Percentiles rank a stretch among this genome's conserved stretches.
These are phyloP conservation scores for Xerus rutilus DNA, from an alignment of 2,797 vertebrate species.

Conservation along the genomic window DNA sequence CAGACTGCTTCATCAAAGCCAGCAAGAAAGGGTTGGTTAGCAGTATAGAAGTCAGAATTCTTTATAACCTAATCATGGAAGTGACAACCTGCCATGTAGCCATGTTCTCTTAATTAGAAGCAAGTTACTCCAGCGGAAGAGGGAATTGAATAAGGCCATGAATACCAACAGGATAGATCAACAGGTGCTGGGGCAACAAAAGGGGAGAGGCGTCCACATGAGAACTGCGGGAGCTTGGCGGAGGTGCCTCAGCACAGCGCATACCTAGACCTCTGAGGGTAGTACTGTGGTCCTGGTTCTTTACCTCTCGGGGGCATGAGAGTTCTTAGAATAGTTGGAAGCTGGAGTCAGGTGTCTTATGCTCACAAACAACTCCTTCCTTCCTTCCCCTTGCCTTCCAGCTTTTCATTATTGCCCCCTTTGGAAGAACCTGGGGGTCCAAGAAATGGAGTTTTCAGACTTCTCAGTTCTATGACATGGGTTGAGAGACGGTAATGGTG, in stretches of 20 bases:
- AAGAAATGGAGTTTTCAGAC: background rate
- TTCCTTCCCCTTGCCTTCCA: background rate
- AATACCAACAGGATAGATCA: background rate
- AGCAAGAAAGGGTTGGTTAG: background rate
- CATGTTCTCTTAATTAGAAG: background rate
- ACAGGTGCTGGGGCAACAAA: background rate
- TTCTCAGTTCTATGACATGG: fast-evolving
- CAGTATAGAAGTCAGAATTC: background rate
- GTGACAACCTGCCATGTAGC: background rate
- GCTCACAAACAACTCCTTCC: background rate
- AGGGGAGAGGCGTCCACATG: background rate
- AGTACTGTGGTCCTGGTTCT: background rate
- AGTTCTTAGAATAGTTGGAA: background rate
- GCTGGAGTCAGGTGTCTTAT: background rate
- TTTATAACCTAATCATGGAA: background rate
- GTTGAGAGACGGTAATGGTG: background rate
- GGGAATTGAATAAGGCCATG: background rate
- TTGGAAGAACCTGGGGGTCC: background rate
- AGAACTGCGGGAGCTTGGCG: background rate
- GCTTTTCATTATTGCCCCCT: too few species aligned
- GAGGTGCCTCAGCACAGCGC: background rate
- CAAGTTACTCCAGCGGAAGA: background rate
- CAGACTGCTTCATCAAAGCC: background rate
- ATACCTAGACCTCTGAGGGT: background rate
- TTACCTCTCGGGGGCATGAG: background rate